phyloP scores from a whole-genome alignment of 2,888 invertebrate species.

The Athalia rosae region DNA sequence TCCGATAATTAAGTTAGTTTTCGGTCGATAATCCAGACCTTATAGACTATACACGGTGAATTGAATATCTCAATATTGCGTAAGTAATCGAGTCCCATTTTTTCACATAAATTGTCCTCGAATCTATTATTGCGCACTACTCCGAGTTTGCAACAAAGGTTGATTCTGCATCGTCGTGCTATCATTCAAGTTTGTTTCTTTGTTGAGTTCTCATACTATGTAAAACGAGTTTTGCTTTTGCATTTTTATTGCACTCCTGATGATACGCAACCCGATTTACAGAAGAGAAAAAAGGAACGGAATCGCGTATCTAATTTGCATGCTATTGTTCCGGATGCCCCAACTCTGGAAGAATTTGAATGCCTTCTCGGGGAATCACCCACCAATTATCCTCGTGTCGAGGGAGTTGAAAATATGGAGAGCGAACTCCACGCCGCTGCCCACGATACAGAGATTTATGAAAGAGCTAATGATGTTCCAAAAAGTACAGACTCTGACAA shows the following conservation, averaged over 20 bases:
- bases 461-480: conserved; percentile 56
- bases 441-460: conserved; percentile 68
- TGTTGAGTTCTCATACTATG: too few relatives aligned
- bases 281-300: conserved; percentile 67
- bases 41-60: too few relatives aligned
- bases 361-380: conserved; percentile 70
- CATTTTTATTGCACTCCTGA: not conserved
- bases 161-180: too few relatives aligned
- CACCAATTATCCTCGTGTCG: conserved; percentile 69
- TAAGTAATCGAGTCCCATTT: too few relatives aligned
- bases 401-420: conserved; percentile 71
- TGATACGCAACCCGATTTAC: conserved; percentile 30
- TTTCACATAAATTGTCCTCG: too few relatives aligned
- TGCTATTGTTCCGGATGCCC: conserved; percentile 68
- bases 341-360: conserved; percentile 70
- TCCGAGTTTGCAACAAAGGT: too few relatives aligned
- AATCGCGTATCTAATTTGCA: conserved; percentile 59
- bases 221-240: too few relatives aligned
- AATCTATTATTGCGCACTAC: too few relatives aligned
- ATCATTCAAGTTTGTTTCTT: too few relatives aligned
- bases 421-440: conserved; percentile 71
- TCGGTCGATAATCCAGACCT: too few relatives aligned
- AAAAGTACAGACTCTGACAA: not conserved
- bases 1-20: too few relatives aligned
- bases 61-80: too few relatives aligned